Evolutionary conservation across 2,113 vertebrate species (phyloP).

Genomic region (Rhabdomys dilectus): DNA sequence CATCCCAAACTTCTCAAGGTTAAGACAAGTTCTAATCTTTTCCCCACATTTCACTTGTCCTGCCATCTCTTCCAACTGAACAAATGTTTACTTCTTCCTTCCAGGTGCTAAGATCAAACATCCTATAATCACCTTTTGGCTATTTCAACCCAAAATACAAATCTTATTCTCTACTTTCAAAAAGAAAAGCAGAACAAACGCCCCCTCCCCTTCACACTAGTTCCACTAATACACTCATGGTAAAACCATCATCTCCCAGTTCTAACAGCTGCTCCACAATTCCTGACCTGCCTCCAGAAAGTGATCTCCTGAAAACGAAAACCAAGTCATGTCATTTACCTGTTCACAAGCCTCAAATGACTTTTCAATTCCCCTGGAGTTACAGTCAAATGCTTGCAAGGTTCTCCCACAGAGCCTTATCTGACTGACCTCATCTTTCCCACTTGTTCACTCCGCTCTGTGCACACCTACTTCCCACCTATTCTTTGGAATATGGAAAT

Average conservation of each 20-base stretch:
- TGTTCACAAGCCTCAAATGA: constrained; percentile 1
- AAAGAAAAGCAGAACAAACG: constrained; percentile 38
- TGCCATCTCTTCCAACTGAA: constrained; percentile 24
- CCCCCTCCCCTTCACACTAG: not conserved
- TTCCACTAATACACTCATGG: not conserved
- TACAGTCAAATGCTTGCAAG: not conserved
- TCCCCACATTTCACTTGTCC: not conserved
- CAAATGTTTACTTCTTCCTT: not conserved
- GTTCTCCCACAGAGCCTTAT: not conserved
- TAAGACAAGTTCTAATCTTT: constrained; percentile 28
- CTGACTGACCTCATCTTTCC: not conserved
- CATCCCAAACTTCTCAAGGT: not conserved
- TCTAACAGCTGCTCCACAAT: not conserved
- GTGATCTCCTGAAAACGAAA: constrained; percentile 42
- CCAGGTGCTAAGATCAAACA: not conserved
- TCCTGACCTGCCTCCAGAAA: constrained; percentile 1
- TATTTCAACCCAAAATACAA: constrained; percentile 10
- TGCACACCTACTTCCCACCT: not conserved
- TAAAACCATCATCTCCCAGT: constrained; percentile 15
- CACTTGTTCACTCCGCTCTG: not conserved
- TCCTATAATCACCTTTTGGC: not conserved
- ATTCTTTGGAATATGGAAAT: not conserved
- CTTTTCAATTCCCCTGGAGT: not conserved
- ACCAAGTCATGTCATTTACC: not conserved
- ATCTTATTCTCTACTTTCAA: constrained; percentile 30